Conservation (phyloP, 92 coral and sea anemone species). For the Pocillopora meandrina region DNA sequence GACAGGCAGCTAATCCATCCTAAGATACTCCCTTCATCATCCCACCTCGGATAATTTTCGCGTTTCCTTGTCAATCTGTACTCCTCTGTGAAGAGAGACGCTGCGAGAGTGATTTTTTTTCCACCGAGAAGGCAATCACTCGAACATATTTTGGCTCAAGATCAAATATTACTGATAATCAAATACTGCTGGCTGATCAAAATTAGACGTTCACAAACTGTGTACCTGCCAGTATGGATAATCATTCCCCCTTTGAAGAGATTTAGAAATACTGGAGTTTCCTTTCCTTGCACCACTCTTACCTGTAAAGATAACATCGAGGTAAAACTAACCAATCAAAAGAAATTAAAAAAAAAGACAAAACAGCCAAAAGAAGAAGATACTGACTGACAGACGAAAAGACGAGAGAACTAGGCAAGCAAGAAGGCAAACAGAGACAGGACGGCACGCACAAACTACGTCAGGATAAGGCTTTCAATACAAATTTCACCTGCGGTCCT, state of each 20-base stretch:
- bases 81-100: too few relatives aligned
- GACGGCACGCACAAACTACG: too few relatives aligned
- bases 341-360: background rate
- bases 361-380: background rate
- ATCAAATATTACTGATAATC: too few relatives aligned
- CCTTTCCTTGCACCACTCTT: conserved; percentile 96
- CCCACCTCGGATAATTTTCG: too few relatives aligned
- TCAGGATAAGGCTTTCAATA: background rate
- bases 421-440: background rate
- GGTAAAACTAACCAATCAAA: background rate
- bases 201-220: background rate
- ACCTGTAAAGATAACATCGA: conserved; percentile 50
- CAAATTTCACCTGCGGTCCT: conserved; percentile 88
- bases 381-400: background rate
- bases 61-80: too few relatives aligned
- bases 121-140: too few relatives aligned
- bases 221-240: conserved; percentile 93
- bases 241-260: conserved; percentile 93
- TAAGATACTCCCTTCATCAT: too few relatives aligned
- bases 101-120: too few relatives aligned
- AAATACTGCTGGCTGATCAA: too few relatives aligned
- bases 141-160: too few relatives aligned
- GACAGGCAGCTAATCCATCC: too few relatives aligned
- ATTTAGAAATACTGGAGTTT: conserved; percentile 85
- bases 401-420: background rate